A percentile compares a stretch with the other conserved stretches of the same genome.
phyloP scores from a whole-genome alignment of 2,888 invertebrate genomes.

The Tenthredo amoena region DNA sequence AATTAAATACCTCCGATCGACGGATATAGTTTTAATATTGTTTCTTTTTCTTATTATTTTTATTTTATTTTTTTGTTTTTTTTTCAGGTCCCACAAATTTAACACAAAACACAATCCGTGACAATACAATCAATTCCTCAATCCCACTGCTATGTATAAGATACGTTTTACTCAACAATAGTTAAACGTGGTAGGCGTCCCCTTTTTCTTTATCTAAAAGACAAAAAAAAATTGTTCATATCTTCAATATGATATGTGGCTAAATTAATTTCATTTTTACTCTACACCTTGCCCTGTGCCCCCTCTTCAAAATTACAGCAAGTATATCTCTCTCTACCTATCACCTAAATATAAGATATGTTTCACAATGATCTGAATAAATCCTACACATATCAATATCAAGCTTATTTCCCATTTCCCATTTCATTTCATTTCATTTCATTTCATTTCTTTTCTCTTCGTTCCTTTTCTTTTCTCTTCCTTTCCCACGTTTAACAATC shows the following conservation, averaged over 20 bases:
- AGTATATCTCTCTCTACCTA: neutral
- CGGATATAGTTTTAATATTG: conserved; percentile 19
- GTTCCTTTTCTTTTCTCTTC: conserved; percentile 13
- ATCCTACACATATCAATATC: conserved; percentile 8
- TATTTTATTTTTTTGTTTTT: neutral
- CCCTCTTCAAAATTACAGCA: neutral
- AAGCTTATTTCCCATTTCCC: conserved; percentile 39
- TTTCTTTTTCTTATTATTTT: neutral
- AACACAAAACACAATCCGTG: neutral
- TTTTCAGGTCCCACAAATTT: conserved; percentile 36
- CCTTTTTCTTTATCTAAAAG: neutral
- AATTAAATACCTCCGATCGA: conserved; percentile 20
- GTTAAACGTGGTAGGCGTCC: neutral
- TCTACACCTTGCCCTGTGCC: conserved; percentile 14
- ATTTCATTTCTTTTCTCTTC: conserved; percentile 12
- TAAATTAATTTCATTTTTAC: conserved; percentile 8
- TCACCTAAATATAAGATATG: conserved; percentile 28
- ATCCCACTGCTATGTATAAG: conserved; percentile 33
- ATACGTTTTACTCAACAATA: conserved; percentile 53
- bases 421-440: neutral
- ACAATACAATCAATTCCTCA: conserved; percentile 18
- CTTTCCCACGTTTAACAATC: conserved; percentile 11
- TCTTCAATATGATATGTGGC: conserved; percentile 15
- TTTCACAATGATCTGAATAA: conserved; percentile 32
- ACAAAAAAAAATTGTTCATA: neutral